These are phyloP conservation scores for Chelon auratus DNA, from an alignment of 2,797 vertebrate genomes.

Conservation along the genomic window DNA sequence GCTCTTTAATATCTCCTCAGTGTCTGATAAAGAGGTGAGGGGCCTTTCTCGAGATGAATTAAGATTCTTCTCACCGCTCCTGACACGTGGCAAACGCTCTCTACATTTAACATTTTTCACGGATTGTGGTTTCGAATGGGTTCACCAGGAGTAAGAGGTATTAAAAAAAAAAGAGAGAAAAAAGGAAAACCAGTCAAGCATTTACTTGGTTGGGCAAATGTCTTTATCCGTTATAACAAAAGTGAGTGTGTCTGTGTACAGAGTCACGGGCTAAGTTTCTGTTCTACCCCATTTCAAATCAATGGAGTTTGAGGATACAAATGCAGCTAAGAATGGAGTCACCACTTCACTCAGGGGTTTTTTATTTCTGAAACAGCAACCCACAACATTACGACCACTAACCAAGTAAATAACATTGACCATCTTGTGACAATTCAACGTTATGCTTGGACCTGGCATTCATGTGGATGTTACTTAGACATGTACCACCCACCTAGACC, in stretches of 20 bases:
- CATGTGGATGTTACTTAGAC: no score
- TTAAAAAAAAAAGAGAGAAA: constrained; percentile 19
- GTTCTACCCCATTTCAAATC: constrained; percentile 55
- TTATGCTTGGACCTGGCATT: no score
- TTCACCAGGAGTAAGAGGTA: constrained; percentile 33
- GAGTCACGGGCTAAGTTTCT: constrained; percentile 41
- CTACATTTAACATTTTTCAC: constrained; percentile 65
- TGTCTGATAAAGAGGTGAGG: constrained; percentile 56
- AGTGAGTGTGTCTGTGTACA: constrained; percentile 24
- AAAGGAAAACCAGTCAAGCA: constrained; percentile 58
- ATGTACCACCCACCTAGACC: no score
- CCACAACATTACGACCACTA: no score
- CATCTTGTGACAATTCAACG: no score
- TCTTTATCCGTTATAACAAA: constrained; percentile 38
- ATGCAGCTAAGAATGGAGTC: constrained; percentile 29
- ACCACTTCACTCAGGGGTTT: constrained; percentile 8
- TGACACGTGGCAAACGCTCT: constrained; percentile 58
- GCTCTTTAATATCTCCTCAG: constrained; percentile 26
- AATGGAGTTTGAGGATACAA: constrained; percentile 25
- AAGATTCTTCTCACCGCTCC: constrained; percentile 53
- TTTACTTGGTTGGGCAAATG: constrained; percentile 63
- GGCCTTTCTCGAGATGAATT: constrained; percentile 58
- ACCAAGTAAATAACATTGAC: no score
- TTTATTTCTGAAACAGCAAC: background rate
- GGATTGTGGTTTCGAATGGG: constrained; percentile 54